Conservation (phyloP, 2,113 vertebrate genomes). For the Pipa parva region DNA sequence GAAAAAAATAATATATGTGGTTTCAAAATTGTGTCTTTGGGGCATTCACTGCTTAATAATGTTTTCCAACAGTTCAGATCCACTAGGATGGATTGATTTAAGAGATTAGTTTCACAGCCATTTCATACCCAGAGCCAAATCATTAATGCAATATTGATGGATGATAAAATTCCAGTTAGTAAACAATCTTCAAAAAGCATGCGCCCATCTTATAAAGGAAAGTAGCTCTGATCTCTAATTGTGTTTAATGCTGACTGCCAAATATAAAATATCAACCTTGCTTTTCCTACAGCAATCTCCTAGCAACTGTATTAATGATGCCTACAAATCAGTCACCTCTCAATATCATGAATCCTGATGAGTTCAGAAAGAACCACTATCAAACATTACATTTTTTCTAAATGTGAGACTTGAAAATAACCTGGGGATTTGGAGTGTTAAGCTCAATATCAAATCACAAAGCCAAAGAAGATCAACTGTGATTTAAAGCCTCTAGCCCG, state of each 20-base stretch:
- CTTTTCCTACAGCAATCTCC: conserved; percentile 23
- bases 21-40: no score
- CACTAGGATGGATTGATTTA: no score
- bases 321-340: conserved; percentile 3
- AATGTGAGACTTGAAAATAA: conserved; percentile 25
- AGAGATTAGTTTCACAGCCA: background rate
- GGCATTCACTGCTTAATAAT: no score
- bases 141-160: background rate
- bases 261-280: background rate
- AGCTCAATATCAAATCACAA: conserved; percentile 8
- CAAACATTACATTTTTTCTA: conserved; percentile 22
- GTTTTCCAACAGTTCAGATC: no score
- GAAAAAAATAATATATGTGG: no score
- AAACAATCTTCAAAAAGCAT: background rate
- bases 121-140: background rate
- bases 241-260: conserved; percentile 17
- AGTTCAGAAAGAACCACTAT: conserved; percentile 5
- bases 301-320: conserved; percentile 34
- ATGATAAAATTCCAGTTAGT: background rate
- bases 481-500: conserved; percentile 30
- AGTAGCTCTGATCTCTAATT: background rate
- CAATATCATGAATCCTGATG: conserved; percentile 37
- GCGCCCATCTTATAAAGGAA: background rate
- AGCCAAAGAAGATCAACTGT: conserved; percentile 29
- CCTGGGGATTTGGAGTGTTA: conserved; percentile 30